Evolutionary conservation across 2,113 vertebrate species (phyloP), one percentile per base, ranked within the genome.

Genomic region (Tympanuchus pallidicinctus): DNA sequence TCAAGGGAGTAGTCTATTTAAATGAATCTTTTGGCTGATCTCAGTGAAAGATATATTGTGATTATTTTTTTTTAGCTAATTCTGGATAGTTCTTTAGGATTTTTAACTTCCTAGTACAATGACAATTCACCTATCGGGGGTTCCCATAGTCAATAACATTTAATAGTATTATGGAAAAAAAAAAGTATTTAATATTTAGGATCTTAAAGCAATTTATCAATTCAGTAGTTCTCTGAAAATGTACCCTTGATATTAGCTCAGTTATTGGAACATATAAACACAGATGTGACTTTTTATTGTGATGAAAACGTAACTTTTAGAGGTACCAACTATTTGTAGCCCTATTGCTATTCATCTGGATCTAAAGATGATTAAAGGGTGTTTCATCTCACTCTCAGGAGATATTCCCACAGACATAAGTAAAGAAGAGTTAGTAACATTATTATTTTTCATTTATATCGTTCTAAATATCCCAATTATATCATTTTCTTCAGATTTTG

Each of bases 241-340:
- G 79, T 90, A 66, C 87, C 82, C 78, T 96, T 89, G 88, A 93
- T 92, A 67, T 96, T 96, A 96, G 88, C 91, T 97, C 91, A 94
- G 91, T 90, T 97, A 97, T 83, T 76, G 42, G 75, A 92, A 92
- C 95, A 71, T 91, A 34, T 97, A 91, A 97, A 94, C 94, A 97
- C 92, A 95, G 88, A 94, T 92, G 92, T 90, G 88, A 94, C 86
- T 63, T 96, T 95, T 91, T 96, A 91, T 94, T 96, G 88, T 95
- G 88, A 82, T 82, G 85, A 57, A 95, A 96, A 73, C 86, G 90
- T 90, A 86, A 93, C 75, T 61, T 88, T 84, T 93, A 80, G 77
- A 91, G 71, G 82, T 84, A 52, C 14, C 54, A 91, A 63, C 56
- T 95, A 71, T 95, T 94, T 93, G 70, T 95, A 95, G 87, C 34